Percentiles rank a stretch among this genome's conserved stretches.
Conservation (phyloP, 2,797 vertebrate genomes). For the Muraenolepis orangiensis region DNA sequence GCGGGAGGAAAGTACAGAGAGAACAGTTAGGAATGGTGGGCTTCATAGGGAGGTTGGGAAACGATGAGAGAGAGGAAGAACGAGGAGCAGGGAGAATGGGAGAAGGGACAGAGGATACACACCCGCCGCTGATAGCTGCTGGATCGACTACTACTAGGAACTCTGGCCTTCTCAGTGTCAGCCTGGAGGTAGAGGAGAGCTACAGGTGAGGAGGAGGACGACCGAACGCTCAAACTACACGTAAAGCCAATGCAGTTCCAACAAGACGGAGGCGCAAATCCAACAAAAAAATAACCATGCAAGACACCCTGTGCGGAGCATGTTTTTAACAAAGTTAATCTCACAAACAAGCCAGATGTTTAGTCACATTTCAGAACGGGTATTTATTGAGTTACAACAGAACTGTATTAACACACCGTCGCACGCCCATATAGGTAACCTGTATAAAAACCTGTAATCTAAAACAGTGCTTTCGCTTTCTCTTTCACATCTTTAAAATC, state of each 20-base stretch:
- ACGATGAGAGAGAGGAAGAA: background rate
- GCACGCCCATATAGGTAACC: background rate
- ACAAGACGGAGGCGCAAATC: slow-evolving; percentile 34
- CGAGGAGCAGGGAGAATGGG: slow-evolving; percentile 40
- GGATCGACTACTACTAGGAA: slow-evolving; percentile 75
- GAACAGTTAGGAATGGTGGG: slow-evolving; percentile 4
- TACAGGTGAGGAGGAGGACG: slow-evolving; percentile 39
- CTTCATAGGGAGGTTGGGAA: background rate
- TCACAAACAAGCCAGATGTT: background rate
- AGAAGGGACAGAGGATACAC: slow-evolving; percentile 74
- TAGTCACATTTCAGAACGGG: background rate
- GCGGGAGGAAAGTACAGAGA: slow-evolving; percentile 37
- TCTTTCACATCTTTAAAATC: background rate
- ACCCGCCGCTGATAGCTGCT: slow-evolving; percentile 83
- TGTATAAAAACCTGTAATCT: background rate
- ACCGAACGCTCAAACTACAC: background rate
- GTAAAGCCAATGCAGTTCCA: slow-evolving; percentile 20
- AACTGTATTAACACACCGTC: background rate
- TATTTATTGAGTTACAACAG: too few relatives aligned
- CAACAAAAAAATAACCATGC: slow-evolving; percentile 4
- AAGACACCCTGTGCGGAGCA: background rate
- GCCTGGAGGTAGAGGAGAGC: slow-evolving; percentile 78
- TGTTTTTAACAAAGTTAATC: background rate
- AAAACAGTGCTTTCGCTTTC: background rate
- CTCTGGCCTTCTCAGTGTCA: slow-evolving; percentile 88